A percentile compares a stretch with the other conserved stretches of the same genome.
Evolutionary conservation across 2,797 vertebrate species (phyloP).

Genomic region (Anniella stebbinsi): DNA sequence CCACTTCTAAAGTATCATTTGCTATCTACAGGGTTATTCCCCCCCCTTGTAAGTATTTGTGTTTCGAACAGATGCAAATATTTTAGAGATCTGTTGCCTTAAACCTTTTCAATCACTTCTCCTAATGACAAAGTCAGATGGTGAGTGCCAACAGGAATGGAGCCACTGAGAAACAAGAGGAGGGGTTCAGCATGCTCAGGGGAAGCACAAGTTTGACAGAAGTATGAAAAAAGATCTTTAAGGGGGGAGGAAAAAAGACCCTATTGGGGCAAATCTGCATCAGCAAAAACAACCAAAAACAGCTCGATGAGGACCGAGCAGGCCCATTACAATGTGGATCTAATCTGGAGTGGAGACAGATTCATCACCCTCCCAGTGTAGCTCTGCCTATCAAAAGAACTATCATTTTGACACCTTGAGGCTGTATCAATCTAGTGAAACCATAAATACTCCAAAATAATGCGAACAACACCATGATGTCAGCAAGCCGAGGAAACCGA

Average conservation of each 20-base stretch:
- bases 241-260: no score
- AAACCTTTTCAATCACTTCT: background rate
- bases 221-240: background rate
- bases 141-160: no score
- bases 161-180: background rate
- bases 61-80: background rate
- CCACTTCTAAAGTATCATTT: background rate
- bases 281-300: background rate
- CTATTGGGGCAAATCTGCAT: background rate
- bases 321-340: background rate
- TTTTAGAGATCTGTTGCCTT: background rate
- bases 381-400: background rate
- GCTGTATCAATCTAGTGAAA: conserved; percentile 26
- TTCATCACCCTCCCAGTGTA: background rate
- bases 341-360: background rate
- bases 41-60: background rate
- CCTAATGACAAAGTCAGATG: background rate
- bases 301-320: background rate
- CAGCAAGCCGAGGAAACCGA: conserved; percentile 41
- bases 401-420: background rate
- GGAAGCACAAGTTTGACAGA: background rate
- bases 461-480: conserved; percentile 30
- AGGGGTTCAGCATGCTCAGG: background rate
- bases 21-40: background rate
- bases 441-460: conserved; percentile 31